Conservation (phyloP, 2,797 vertebrate species). For the Halcyon leucocephala region DNA sequence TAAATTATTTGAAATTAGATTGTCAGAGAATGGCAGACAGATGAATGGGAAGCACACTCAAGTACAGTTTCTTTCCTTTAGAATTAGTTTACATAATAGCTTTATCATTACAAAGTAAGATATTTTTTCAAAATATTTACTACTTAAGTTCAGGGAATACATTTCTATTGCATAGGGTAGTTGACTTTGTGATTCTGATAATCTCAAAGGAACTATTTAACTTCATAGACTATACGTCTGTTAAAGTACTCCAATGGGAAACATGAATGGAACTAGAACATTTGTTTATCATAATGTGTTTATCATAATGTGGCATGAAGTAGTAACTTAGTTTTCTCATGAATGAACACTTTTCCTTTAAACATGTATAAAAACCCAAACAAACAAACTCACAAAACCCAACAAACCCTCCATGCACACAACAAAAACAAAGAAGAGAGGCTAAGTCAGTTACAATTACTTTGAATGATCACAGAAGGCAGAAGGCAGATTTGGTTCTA, state of each 20-base stretch:
- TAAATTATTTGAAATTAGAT: conserved; percentile 19
- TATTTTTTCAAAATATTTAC: background rate
- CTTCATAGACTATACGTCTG: background rate
- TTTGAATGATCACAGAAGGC: background rate
- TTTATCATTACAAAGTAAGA: background rate
- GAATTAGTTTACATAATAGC: background rate
- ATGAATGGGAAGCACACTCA: background rate
- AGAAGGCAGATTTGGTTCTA: background rate
- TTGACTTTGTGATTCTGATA: background rate
- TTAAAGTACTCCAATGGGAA: background rate
- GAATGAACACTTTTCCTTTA: background rate
- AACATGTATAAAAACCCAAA: background rate
- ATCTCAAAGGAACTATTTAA: background rate
- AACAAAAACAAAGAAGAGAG: background rate
- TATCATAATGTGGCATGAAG: background rate
- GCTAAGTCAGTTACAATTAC: background rate
- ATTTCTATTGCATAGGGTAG: background rate
- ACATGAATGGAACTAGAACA: background rate
- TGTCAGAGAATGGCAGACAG: background rate
- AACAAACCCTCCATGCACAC: background rate
- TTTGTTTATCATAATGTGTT: background rate
- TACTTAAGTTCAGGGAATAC: background rate
- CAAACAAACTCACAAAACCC: too few species aligned
- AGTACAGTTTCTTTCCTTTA: background rate
- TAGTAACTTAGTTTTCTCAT: background rate